These are phyloP conservation scores for Lypha dubia DNA, from an alignment of 2,888 invertebrate species.

Conservation along the genomic window DNA sequence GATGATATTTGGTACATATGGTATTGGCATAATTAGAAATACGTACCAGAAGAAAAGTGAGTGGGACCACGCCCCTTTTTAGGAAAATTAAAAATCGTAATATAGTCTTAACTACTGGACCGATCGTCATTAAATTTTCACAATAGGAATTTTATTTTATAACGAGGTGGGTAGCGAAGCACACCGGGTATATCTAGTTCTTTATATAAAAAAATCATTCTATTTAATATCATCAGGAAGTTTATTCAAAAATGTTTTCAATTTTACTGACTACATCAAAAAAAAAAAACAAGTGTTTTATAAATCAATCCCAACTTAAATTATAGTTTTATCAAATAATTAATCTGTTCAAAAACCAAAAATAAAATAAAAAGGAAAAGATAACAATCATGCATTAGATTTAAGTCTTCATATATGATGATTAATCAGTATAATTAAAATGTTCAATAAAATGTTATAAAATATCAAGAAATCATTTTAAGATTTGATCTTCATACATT, in stretches of 20 bases:
- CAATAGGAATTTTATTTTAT: too few species aligned
- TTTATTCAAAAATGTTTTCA: not conserved
- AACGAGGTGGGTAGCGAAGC: too few species aligned
- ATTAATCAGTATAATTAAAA: constrained; percentile 18
- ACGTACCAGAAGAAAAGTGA: too few species aligned
- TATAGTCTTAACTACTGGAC: too few species aligned
- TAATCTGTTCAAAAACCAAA: constrained; percentile 42
- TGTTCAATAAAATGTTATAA: constrained; percentile 3
- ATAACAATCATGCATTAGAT: constrained; percentile 7
- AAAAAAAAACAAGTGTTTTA: not conserved
- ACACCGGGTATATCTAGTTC: too few species aligned
- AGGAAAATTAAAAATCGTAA: too few species aligned
- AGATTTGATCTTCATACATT: constrained; percentile 16
- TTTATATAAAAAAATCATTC: too few species aligned
- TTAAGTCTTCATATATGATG: constrained; percentile 19
- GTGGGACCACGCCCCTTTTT: too few species aligned
- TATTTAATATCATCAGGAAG: not conserved
- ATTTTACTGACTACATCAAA: not conserved
- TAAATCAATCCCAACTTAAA: not conserved
- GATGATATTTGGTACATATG: too few species aligned
- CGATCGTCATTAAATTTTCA: too few species aligned
- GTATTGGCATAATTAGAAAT: too few species aligned
- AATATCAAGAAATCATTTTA: not conserved
- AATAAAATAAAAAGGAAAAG: too few species aligned
- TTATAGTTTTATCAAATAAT: constrained; percentile 5